A percentile compares a stretch with the other conserved stretches of the same genome.
Conservation (phyloP, 2,113 vertebrate genomes). For the Amphilophus citrinellus region DNA sequence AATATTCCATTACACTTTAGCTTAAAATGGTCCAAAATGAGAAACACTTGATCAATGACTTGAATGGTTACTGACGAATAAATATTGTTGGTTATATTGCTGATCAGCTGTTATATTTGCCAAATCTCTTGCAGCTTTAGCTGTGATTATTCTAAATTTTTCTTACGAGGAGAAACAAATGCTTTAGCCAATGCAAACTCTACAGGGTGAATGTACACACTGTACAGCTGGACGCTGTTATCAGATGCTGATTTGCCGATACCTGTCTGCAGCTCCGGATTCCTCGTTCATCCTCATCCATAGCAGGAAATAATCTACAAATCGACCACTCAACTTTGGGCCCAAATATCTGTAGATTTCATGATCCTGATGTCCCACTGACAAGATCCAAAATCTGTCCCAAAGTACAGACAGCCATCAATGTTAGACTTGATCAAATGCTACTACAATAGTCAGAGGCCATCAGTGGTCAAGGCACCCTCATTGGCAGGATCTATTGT, state of each 20-base stretch:
- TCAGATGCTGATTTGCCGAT: constrained; percentile 23
- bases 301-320: constrained; percentile 12
- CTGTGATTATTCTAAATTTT: too few relatives aligned
- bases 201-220: constrained; percentile 10
- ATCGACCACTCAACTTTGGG: constrained; percentile 12
- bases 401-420: constrained; percentile 49
- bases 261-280: constrained; percentile 14
- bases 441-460: constrained; percentile 56
- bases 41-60: not conserved
- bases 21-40: not conserved
- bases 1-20: not conserved
- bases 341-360: constrained; percentile 16
- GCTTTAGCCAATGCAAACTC: not conserved
- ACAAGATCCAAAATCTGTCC: constrained; percentile 41
- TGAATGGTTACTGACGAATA: not conserved
- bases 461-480: constrained; percentile 66
- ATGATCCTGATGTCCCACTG: constrained; percentile 1
- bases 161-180: not conserved
- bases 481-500: constrained; percentile 64
- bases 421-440: constrained; percentile 67
- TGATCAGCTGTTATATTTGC: too few relatives aligned
- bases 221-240: constrained; percentile 12
- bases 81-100: too few relatives aligned
- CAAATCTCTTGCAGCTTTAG: too few relatives aligned
- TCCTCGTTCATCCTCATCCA: not conserved